Conservation (phyloP, 2,113 vertebrate genomes). For the Etheostoma cragini region DNA sequence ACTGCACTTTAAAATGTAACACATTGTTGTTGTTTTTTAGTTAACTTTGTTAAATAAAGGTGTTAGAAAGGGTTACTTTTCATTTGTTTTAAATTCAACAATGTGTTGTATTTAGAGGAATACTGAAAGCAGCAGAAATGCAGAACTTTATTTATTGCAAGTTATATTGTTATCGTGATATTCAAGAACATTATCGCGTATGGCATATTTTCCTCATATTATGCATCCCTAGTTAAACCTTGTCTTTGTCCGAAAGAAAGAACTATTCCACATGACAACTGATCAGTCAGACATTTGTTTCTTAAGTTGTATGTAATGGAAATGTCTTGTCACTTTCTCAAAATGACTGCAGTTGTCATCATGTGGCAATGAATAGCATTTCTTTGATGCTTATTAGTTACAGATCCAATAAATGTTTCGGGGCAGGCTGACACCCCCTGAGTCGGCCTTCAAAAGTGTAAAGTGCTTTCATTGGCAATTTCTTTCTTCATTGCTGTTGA, state of each 20-base stretch:
- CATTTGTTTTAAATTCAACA: too few relatives aligned
- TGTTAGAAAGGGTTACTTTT: too few relatives aligned
- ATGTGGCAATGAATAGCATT: not conserved
- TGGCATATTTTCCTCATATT: too few relatives aligned
- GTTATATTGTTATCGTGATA: too few relatives aligned
- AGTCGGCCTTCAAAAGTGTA: conserved; percentile 23
- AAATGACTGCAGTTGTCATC: not conserved
- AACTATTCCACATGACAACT: not conserved
- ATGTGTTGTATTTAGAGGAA: too few relatives aligned
- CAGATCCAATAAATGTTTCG: conserved; percentile 13
- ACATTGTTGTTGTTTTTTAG: too few relatives aligned
- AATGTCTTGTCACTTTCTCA: not conserved
- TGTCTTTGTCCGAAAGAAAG: not conserved
- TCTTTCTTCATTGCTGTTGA: conserved; percentile 2
- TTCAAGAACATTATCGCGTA: too few relatives aligned
- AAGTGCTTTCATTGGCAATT: conserved; percentile 28
- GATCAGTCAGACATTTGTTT: not conserved
- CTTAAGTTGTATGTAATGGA: not conserved
- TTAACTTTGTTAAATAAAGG: too few relatives aligned
- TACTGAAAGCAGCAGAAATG: too few relatives aligned
- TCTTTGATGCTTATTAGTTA: conserved; percentile 13
- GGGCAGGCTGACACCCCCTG: not conserved
- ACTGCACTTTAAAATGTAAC: too few relatives aligned
- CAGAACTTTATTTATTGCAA: too few relatives aligned
- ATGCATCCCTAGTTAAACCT: not conserved